Base-by-base conservation (phyloP, 2,113 vertebrate species). In the Lynx canadensis region DNA sequence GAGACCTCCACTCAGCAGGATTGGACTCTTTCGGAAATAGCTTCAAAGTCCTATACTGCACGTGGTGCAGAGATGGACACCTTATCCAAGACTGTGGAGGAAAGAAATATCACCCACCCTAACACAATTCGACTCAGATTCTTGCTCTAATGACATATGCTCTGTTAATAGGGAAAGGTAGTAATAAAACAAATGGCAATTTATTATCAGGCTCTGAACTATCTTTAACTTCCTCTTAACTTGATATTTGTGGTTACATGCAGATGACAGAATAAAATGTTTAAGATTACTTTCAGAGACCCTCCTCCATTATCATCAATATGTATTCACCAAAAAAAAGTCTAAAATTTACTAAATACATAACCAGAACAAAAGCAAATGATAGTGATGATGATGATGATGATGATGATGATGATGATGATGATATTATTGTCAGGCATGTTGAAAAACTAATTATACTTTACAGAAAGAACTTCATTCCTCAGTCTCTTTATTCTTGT, bases 221-320 rank as follows among this genome's bases (percentile, higher is more conserved):
- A 31, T 82, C 19, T 89, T 79, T 80, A 88, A 95, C 71, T 71
- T 90, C 74, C 13, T 33, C 25, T 69, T 68, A 66, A 66, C 18
- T 96, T 93, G 48, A 88, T 91, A 80, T 83, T 57, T 89, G 9
- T 55, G 38, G 76, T 82, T 78, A 95, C 88, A 92, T 96, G 41
- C 85, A 78, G 45, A 86, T 74, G 25, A 94, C 18, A 87, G 69
- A 97, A 89, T 36, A 41, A 91, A 95, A 81, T 76, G 14, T 12
- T 93, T 76, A 86, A 81, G 38, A 66, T 74, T 63, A 60, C 48
- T 73, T 80, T 88, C 36, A 84, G 76, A 95, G 50, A 50, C 36
- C 12, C 31, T 25, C 2, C 55, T 73, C 45, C 52, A 74, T 38
- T 91, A 69, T 41, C 38, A 91, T 33, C 23, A 63, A 60, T 5